phyloP scores from a whole-genome alignment of 2,113 vertebrate genomes.

The Amblyornis subalaris region DNA sequence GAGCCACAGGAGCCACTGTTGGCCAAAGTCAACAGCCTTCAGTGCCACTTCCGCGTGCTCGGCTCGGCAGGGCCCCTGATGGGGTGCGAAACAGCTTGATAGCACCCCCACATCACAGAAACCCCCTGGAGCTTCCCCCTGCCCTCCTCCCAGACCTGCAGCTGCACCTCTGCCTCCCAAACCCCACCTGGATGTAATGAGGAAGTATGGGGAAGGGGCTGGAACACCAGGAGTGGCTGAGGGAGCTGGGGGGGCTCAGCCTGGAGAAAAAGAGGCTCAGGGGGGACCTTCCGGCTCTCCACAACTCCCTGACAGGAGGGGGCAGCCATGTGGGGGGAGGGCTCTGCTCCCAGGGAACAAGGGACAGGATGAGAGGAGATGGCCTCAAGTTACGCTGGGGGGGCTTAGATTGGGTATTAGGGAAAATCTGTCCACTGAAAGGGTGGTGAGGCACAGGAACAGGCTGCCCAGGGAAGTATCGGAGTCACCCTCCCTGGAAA shows the following conservation, averaged over 20 bases:
- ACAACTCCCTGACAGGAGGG: not conserved
- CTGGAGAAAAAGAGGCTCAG: not conserved
- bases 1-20: accelerated
- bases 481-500: not conserved
- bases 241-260: not conserved
- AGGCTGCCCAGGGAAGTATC: not conserved
- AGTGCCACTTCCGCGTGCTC: not conserved
- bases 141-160: not conserved
- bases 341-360: not conserved
- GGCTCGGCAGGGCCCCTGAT: not conserved
- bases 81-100: not conserved
- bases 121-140: not conserved
- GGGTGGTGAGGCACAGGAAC: not conserved
- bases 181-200: not conserved
- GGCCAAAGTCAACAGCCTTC: not conserved
- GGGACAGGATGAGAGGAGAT: not conserved
- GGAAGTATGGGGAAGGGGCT: not conserved
- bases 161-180: not conserved
- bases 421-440: not conserved
- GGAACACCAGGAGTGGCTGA: not conserved
- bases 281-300: accelerated
- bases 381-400: too few species aligned
- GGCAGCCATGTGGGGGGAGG: accelerated
- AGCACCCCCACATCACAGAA: not conserved
- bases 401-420: not conserved